A percentile compares a stretch with the other conserved stretches of the same genome.
phyloP scores from a whole-genome alignment of 2,113 vertebrate genomes.

The Petaurus breviceps region DNA sequence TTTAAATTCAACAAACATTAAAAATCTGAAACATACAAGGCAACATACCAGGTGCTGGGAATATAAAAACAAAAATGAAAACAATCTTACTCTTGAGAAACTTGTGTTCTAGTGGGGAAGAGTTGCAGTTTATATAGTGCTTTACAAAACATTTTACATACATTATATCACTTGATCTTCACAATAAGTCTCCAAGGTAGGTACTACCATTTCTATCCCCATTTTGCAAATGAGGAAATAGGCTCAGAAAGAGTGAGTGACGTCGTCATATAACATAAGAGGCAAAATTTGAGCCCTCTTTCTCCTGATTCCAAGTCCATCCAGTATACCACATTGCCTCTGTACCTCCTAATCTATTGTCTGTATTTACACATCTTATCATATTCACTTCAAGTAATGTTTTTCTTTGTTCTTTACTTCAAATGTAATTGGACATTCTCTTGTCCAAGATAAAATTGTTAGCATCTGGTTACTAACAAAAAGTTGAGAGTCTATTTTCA shows the following conservation, averaged over 20 bases:
- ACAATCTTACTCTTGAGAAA: neutral
- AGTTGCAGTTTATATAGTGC: neutral
- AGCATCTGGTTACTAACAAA: neutral
- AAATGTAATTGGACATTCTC: fast-evolving
- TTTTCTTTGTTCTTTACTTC: conserved; percentile 1
- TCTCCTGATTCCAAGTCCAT: neutral
- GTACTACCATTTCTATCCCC: neutral
- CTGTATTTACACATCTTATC: neutral
- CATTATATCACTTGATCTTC: neutral
- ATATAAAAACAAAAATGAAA: neutral
- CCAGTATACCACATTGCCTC: neutral
- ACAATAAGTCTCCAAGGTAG: neutral
- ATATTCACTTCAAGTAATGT: neutral
- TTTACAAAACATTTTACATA: neutral
- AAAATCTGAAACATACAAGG: neutral
- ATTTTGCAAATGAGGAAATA: neutral
- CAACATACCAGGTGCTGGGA: neutral
- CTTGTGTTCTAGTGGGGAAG: neutral
- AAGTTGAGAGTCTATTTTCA: neutral
- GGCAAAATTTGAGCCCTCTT: neutral
- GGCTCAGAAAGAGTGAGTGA: neutral
- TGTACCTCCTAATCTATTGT: neutral
- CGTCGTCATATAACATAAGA: neutral
- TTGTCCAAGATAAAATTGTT: neutral
- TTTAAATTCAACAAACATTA: neutral